A percentile compares a stretch with the other conserved stretches of the same genome.
These are phyloP conservation scores for Cheilosia scutellata DNA, from an alignment of 2,888 invertebrate genomes.

Conservation along the genomic window DNA sequence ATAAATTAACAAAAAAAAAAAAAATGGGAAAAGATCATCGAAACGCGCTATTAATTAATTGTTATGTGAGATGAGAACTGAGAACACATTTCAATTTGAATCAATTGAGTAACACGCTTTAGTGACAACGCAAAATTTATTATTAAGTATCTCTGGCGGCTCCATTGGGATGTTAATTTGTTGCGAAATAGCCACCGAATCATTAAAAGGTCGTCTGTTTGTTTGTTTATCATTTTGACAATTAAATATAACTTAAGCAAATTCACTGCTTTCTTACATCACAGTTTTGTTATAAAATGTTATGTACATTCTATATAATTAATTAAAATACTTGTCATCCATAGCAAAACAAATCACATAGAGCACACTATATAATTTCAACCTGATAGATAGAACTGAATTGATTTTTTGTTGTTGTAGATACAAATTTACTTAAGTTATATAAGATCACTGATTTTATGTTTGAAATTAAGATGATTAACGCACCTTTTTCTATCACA, in stretches of 20 bases:
- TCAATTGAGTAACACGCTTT: conserved; percentile 5
- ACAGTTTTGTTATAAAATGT: neutral
- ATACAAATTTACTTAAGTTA: conserved; percentile 13
- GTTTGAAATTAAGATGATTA: neutral
- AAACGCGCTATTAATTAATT: conserved; percentile 38
- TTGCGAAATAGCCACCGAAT: too few species aligned
- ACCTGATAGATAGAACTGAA: conserved; percentile 30
- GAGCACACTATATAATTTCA: conserved; percentile 27
- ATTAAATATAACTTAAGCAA: too few species aligned
- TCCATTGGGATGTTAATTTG: neutral
- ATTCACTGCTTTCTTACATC: neutral
- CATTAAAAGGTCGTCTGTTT: too few species aligned
- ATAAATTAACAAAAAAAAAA: neutral
- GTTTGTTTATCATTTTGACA: too few species aligned
- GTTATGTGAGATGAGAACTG: conserved; percentile 25
- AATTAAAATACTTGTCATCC: conserved; percentile 27
- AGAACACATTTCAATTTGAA: conserved; percentile 36
- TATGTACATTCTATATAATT: neutral
- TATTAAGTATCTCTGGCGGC: neutral
- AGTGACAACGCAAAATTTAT: conserved; percentile 38
- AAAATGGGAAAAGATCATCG: neutral
- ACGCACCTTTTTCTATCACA: conserved; percentile 64
- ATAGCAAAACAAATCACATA: conserved; percentile 21
- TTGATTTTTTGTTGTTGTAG: neutral
- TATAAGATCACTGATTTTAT: conserved; percentile 36